Conservation (phyloP, 2,113 vertebrate genomes). For the Megaleporinus macrocephalus region DNA sequence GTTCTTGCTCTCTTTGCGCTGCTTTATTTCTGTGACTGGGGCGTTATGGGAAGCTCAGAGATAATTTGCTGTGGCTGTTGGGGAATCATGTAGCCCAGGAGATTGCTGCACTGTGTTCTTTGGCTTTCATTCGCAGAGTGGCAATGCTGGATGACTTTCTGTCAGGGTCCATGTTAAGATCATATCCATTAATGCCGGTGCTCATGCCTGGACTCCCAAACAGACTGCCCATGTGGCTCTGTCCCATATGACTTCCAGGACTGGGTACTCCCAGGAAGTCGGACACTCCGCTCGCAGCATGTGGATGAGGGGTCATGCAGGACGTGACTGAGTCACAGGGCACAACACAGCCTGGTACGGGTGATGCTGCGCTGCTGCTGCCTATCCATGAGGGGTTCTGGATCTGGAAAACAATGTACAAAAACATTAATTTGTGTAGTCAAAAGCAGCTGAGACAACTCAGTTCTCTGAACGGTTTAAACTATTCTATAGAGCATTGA, state of each 20-base stretch:
- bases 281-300: constrained; percentile 85
- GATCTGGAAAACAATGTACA: constrained; percentile 79
- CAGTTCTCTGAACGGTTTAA: constrained; percentile 1
- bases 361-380: constrained; percentile 87
- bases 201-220: constrained; percentile 88
- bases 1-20: constrained; percentile 1
- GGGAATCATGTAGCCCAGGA: constrained; percentile 96
- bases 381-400: constrained; percentile 97
- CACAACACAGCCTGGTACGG: constrained; percentile 92
- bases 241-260: constrained; percentile 86
- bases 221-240: constrained; percentile 94
- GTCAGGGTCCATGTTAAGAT: constrained; percentile 95
- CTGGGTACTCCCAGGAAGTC: constrained; percentile 90
- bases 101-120: constrained; percentile 99
- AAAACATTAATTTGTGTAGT: neutral
- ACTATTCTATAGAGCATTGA: neutral
- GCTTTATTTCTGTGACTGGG: constrained; percentile 41
- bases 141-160: constrained; percentile 98
- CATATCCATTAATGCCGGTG: constrained; percentile 89
- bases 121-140: constrained; percentile 96
- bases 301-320: constrained; percentile 97
- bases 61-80: constrained; percentile 7
- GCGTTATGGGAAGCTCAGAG: constrained; percentile 39
- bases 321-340: constrained; percentile 93
- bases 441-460: neutral